phyloP scores from a whole-genome alignment of 2,113 vertebrate species.

The Misgurnus anguillicaudatus region DNA sequence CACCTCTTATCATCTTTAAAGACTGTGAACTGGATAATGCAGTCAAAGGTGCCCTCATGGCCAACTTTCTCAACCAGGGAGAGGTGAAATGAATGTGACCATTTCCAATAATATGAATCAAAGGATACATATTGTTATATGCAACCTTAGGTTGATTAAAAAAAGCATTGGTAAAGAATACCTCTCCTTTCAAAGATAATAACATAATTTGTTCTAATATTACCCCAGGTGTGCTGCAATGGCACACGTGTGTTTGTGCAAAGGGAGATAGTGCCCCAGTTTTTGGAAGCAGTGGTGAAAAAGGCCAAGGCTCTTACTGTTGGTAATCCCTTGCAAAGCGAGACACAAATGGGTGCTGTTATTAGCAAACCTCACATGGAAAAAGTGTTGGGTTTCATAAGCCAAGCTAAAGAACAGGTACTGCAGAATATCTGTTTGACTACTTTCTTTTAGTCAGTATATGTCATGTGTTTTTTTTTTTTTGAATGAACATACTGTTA shows the following conservation, averaged over 20 bases:
- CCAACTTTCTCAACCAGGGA: slow-evolving; percentile 94
- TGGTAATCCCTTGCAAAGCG: slow-evolving; percentile 87
- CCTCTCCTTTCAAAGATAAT: too few species aligned
- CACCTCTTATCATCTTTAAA: slow-evolving; percentile 85
- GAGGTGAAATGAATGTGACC: slow-evolving; percentile 71
- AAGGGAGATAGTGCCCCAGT: slow-evolving; percentile 82
- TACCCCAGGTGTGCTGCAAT: slow-evolving; percentile 89
- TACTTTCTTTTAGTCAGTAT: too few species aligned
- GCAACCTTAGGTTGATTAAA: too few species aligned
- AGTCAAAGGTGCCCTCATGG: slow-evolving; percentile 90
- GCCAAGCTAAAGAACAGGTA: slow-evolving; percentile 86
- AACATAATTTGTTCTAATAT: too few species aligned
- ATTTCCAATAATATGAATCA: too few species aligned
- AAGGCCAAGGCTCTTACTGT: slow-evolving; percentile 85
- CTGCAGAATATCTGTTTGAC: too few species aligned
- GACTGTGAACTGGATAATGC: slow-evolving; percentile 89
- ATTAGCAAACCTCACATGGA: slow-evolving; percentile 88
- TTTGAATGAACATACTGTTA: too few species aligned
- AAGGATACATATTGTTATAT: too few species aligned
- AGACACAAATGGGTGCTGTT: slow-evolving; percentile 90
- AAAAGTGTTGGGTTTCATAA: slow-evolving; percentile 85
- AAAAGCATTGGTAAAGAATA: too few species aligned
- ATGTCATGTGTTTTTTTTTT: too few species aligned
- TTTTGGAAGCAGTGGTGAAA: slow-evolving; percentile 87
- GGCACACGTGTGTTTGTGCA: slow-evolving; percentile 95